Evolutionary conservation across 2,888 invertebrate genomes (phyloP).

Genomic region (Cetonia aurata): DNA sequence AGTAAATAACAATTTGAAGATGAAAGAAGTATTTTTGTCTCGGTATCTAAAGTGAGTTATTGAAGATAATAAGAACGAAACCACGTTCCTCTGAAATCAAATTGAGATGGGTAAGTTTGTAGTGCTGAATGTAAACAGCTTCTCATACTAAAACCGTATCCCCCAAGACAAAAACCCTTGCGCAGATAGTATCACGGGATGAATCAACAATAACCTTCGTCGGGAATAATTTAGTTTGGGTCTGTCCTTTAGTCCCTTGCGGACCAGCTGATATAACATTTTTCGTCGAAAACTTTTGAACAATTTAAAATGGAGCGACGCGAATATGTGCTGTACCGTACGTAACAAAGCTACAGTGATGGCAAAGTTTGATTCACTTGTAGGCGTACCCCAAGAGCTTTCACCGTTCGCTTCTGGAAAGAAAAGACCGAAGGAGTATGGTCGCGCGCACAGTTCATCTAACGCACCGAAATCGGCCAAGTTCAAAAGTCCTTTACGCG

Average conservation of each 20-base stretch:
- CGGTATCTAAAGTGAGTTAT: no score
- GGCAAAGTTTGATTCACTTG: constrained; percentile 1
- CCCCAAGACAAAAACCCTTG: no score
- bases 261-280: constrained; percentile 10
- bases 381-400: not conserved
- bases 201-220: constrained; percentile 23
- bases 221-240: constrained; percentile 6
- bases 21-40: no score
- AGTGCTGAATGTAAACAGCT: no score
- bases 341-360: not conserved
- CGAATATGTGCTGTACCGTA: not conserved
- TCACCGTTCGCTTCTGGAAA: not conserved
- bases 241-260: constrained; percentile 1
- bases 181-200: constrained; percentile 8
- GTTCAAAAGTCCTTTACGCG: not conserved
- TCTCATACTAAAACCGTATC: no score
- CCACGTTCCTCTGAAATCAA: no score
- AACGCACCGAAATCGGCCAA: constrained; percentile 4
- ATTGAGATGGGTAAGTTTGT: no score
- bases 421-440: not conserved
- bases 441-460: not conserved
- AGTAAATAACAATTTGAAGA: no score
- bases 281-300: constrained; percentile 14
- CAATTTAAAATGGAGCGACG: not conserved
- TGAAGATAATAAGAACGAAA: no score